Conservation (phyloP, 2,113 vertebrate species). For the Ceratotherium simum region DNA sequence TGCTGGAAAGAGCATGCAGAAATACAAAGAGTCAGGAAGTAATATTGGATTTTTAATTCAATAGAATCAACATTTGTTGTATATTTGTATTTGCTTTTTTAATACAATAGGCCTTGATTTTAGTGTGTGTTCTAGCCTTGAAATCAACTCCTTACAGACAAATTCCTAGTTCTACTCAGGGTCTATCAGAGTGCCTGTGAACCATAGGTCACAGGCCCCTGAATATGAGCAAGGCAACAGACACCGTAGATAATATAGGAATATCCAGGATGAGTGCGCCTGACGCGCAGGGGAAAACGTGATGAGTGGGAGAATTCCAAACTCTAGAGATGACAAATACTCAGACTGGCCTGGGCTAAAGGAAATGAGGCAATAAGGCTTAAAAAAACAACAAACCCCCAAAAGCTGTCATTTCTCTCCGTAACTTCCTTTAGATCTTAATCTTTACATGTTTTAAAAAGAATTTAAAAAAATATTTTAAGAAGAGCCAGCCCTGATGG, state of each 20-base stretch:
- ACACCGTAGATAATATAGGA: background rate
- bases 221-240: background rate
- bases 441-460: background rate
- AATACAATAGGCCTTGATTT: background rate
- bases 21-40: background rate
- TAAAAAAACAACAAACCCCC: background rate
- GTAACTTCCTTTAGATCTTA: constrained; percentile 2
- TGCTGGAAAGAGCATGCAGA: background rate
- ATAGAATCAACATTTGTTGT: background rate
- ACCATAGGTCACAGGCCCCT: too few species aligned
- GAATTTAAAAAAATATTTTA: background rate
- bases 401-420: background rate
- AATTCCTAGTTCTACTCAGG: background rate
- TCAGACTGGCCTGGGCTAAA: background rate
- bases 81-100: background rate
- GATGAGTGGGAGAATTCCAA: background rate
- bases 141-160: background rate
- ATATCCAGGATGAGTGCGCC: background rate
- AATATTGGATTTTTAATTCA: background rate
- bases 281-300: background rate
- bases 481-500: background rate
- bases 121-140: background rate
- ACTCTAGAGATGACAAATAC: background rate
- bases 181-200: background rate
- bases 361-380: background rate